Evolutionary conservation across 2,797 vertebrate species (phyloP).

Genomic region (Chaetodon trifasciatus): DNA sequence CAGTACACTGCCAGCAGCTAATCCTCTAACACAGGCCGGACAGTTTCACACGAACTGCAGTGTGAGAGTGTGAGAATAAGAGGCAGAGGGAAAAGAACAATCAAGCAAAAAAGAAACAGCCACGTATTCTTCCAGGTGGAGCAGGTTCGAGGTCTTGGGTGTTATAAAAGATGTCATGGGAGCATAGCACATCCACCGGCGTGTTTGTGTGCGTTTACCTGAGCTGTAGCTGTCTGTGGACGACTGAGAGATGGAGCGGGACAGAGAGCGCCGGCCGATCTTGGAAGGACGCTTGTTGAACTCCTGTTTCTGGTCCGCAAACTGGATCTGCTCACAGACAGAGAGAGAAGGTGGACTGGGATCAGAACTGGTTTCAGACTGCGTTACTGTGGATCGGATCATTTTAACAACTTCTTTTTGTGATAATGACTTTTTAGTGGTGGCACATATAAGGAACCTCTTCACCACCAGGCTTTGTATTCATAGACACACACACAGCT

Average conservation of each 20-base stretch:
- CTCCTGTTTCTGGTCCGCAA: constrained; percentile 98
- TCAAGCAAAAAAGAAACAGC: neutral
- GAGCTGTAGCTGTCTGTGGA: constrained; percentile 99
- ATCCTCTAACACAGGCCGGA: constrained; percentile 50
- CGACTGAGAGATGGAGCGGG: constrained; percentile 98
- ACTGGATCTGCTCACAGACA: constrained; percentile 91
- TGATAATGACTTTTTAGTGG: neutral
- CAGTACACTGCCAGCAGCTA: constrained; percentile 43
- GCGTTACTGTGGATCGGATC: neutral
- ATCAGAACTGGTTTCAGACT: constrained; percentile 23
- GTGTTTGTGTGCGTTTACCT: constrained; percentile 80
- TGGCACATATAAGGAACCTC: neutral
- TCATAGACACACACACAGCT: neutral
- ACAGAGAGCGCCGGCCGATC: constrained; percentile 96
- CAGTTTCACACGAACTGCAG: constrained; percentile 49
- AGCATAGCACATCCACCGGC: neutral
- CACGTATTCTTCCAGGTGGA: constrained; percentile 24
- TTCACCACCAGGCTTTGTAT: neutral
- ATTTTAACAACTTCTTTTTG: neutral
- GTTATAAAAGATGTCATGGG: neutral
- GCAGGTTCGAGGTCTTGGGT: neutral
- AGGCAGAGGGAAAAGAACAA: neutral
- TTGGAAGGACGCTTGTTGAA: constrained; percentile 98
- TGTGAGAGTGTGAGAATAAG: constrained; percentile 36
- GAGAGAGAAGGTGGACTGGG: neutral